Evolutionary conservation across 2,888 invertebrate species (phyloP), one percentile per base, ranked within the genome.

Genomic region (Parnassius mnemosyne): DNA sequence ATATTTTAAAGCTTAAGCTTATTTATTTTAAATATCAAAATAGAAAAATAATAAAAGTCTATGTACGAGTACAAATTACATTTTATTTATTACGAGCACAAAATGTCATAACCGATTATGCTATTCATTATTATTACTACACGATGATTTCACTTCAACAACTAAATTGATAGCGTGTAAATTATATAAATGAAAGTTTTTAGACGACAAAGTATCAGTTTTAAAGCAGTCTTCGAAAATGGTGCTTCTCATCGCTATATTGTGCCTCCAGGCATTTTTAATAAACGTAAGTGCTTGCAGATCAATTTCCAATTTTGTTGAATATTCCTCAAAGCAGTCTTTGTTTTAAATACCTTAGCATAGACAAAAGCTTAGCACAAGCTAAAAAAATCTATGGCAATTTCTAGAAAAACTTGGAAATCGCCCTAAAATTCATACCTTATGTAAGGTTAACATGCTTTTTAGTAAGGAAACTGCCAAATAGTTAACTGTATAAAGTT

Each of bases 241-340:
- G 63, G 59, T 59, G 59, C 56, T 55, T 44, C 55, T 59, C 41
- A 47, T 59, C 61, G 59, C 49, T 53, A 46, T 56, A 20, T 25
- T 71, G 42, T 68, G 66, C 53, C 50, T 69, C 9, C 59, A 63
- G 50, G 61, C 62, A 44, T 44, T 58, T 52, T 49, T 65, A 44
- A 25, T 65, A 12, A 61, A 60, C n/a, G 66, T 71, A 54, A 69
- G 70, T 68, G 20, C 55, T 20, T 53, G 34, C 2, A 51, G 10
- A 20, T 25, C 13, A 43, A 11, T 10, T 9, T 25, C 51, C 10
- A 11, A n/a, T 11, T 11, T 43, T 11, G 34, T 34, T 7, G 34
- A 5, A 5, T 34, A 0, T 34, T 34, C 5, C 34, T 5, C 34
- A 7, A 34, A 34, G 34, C 7, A 34, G 34, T 7, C 34, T 34